Evolutionary conservation across 2,797 vertebrate species (phyloP), one percentile per base, ranked within the genome.

Genomic region (Parambassis ranga): DNA sequence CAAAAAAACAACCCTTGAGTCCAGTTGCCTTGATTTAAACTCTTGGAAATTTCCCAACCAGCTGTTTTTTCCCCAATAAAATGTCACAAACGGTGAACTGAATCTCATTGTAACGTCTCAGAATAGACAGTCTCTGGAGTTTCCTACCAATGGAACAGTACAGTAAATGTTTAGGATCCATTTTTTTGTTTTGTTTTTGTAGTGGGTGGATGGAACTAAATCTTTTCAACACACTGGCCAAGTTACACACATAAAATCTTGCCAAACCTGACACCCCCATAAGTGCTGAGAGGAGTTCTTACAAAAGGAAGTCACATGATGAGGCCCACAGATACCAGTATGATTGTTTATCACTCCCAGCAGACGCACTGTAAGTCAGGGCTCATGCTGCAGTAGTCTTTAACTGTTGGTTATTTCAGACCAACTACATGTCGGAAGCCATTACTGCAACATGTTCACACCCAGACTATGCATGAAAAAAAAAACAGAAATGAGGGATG

Each of bases 201-300:
- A 6, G 14, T 14, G 32, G 16, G 26, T 35, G 31, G 8, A 41
- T 11, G 8, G 32, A 28, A 52, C 3, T 1, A 36, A 8, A 26
- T 4, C 4, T 19, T 37, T 36, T 39, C 5, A 44, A 53, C 18
- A 28, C 5, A 4, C 3, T 22, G 11, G 26, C 10, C 18, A 37
- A 49, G 35, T 41, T 13, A 42, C 53, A 67, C 10, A 30, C 62
- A 51, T 41, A 37, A 51, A 64, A 63, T 65, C 26, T 30, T 22
- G 65, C 28, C 32, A 65, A 70, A 63, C 52, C 52, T 35, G 63
- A 63, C 42, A 35, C 61, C 66, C 35, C 19, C 35, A 50, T 62
- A 50, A 14, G 26, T 0, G 16, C 33, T 20, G 20, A 44, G 23
- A 33, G 26, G 46, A 22, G 13, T 20, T 23, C 10, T 26, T 22